A percentile compares a stretch with the other conserved stretches of the same genome.
phyloP scores from a whole-genome alignment of 1,140 invertebrate genomes.

The Polyergus mexicanus region DNA sequence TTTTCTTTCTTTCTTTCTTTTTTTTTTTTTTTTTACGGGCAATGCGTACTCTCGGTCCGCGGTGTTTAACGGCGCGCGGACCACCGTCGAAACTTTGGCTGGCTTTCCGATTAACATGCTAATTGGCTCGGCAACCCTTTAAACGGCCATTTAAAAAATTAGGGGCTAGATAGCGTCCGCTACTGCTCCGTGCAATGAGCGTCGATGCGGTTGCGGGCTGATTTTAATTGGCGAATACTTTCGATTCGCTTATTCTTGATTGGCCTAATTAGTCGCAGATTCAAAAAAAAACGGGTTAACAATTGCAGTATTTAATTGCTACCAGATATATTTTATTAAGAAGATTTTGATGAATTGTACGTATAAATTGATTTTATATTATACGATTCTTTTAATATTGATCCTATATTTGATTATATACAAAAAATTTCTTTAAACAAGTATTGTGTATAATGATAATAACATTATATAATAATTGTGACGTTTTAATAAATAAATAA shows the following conservation, averaged over 20 bases:
- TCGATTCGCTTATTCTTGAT: constrained; percentile 26
- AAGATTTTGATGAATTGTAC: not conserved
- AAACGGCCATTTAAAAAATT: constrained; percentile 77
- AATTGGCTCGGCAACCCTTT: constrained; percentile 75
- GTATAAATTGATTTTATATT: no score
- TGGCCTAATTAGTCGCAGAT: constrained; percentile 9
- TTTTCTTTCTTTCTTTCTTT: not conserved
- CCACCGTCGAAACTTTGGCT: constrained; percentile 59
- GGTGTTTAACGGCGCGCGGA: not conserved
- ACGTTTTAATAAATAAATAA: not conserved
- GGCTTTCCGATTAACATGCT: constrained; percentile 69
- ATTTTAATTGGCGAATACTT: constrained; percentile 49
- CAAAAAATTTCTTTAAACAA: not conserved
- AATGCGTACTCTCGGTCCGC: constrained; percentile 27
- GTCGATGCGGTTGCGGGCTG: constrained; percentile 48
- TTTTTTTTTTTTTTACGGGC: constrained; percentile 59
- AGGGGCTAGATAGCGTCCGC: constrained; percentile 39
- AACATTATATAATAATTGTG: no score
- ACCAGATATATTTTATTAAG: not conserved
- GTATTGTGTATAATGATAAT: no score
- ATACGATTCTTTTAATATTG: no score
- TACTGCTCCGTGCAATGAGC: constrained; percentile 60
- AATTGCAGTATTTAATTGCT: not conserved
- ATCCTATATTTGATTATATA: no score
- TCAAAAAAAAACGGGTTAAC: not conserved